Evolutionary conservation across 2,888 invertebrate genomes (phyloP).

Genomic region (Lasioglossum zephyrum): DNA sequence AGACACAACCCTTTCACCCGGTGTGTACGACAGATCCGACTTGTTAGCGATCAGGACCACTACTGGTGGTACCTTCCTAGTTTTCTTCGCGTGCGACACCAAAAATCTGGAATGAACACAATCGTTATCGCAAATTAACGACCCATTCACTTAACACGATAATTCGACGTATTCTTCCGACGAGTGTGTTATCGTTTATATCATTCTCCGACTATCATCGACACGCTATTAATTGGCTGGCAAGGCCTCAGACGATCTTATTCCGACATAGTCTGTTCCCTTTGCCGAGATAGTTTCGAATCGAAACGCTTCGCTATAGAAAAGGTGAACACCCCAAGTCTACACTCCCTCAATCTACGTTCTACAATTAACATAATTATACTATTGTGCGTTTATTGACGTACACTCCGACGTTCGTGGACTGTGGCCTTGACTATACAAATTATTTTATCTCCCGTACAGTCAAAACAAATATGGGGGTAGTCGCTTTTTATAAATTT

Average conservation of each 20-base stretch:
- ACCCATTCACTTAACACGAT: not conserved
- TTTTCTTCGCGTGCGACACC: conserved; percentile 68
- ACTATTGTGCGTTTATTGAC: not conserved
- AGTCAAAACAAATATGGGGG: not conserved
- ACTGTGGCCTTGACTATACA: not conserved
- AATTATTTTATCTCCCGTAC: not conserved
- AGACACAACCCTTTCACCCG: conserved; percentile 92
- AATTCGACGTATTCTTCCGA: not conserved
- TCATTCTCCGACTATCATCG: not conserved
- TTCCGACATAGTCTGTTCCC: not conserved
- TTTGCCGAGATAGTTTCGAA: not conserved
- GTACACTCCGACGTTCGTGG: not conserved
- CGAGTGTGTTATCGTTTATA: not conserved
- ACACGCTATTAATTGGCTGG: conserved; percentile 4
- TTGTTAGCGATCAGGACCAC: conserved; percentile 94
- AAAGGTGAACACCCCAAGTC: not conserved
- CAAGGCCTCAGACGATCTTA: not conserved
- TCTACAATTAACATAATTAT: not conserved
- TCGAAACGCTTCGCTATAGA: not conserved
- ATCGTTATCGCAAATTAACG: not conserved
- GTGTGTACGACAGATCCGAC: conserved; percentile 87
- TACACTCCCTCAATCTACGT: not conserved
- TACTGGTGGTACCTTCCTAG: conserved; percentile 67
- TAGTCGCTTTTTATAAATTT: too few species aligned
- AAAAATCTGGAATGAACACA: conserved; percentile 57